Percentiles rank a stretch among this genome's conserved stretches.
phyloP scores from a whole-genome alignment of 1,140 invertebrate species.

The Dinothrombium tinctorium region DNA sequence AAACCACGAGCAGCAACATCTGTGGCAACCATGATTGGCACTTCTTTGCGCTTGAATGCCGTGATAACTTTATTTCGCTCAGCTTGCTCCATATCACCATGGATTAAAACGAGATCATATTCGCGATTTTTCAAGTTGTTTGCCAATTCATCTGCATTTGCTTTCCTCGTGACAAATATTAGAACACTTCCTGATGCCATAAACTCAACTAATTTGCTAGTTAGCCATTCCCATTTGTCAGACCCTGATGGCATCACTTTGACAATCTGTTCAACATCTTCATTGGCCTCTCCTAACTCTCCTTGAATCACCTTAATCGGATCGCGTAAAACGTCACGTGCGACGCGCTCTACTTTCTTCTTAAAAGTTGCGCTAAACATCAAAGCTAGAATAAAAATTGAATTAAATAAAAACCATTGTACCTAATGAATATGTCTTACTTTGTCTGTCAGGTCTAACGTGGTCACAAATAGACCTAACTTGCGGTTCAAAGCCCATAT shows the following conservation, averaged over 20 bases:
- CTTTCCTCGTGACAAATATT: constrained; percentile 94
- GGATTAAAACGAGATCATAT: constrained; percentile 62
- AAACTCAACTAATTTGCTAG: constrained; percentile 61
- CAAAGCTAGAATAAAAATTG: too few species aligned
- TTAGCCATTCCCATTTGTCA: constrained; percentile 63
- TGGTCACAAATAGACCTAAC: constrained; percentile 92
- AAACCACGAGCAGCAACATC: constrained; percentile 89
- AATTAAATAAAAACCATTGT: too few species aligned
- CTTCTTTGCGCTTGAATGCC: constrained; percentile 76
- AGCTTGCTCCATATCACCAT: constrained; percentile 95
- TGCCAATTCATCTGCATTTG: constrained; percentile 72
- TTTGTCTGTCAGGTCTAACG: constrained; percentile 82
- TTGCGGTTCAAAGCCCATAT: constrained; percentile 91
- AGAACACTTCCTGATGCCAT: constrained; percentile 65
- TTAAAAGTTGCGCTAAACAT: constrained; percentile 94
- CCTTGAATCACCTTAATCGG: constrained; percentile 73
- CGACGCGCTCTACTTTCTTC: constrained; percentile 74
- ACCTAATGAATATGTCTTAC: too few species aligned
- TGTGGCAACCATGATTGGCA: constrained; percentile 74
- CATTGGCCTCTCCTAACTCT: constrained; percentile 50
- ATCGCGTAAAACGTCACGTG: constrained; percentile 72
- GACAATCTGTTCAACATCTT: constrained; percentile 70
- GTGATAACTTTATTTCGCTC: constrained; percentile 91
- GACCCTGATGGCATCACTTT: constrained; percentile 46
- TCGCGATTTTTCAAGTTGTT: constrained; percentile 73